Base-by-base conservation (phyloP, 2,888 invertebrate genomes). In the Lasioglossum villosulum region DNA sequence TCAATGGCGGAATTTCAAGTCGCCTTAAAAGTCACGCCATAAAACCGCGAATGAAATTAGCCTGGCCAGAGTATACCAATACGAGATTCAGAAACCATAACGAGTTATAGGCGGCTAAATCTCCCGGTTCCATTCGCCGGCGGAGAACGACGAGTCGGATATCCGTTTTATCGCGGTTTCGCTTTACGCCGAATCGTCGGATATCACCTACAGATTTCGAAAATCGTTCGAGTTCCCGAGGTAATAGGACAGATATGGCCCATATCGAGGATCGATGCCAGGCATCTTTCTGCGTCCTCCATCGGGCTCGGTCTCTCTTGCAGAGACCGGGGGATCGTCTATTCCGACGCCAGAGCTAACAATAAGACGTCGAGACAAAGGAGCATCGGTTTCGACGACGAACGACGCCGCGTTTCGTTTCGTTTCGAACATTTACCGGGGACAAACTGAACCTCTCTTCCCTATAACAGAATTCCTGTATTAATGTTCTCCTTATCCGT, bases 171-270 rank as follows among this genome's bases (percentile, higher is more conserved):
- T 83, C 83, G 75, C 83, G 75, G 84, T 76, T 63, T 75, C 30
- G 73, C 68, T 77, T 78, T 63, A 71, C 76, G 68, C 63, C 16
- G 39, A 63, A 80, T 78, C 73, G 73, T 42, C 75, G 42, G 52
- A 81, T 82, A 82, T 89, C 89, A 80, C 75, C 80, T 75, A 80
- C 70, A 84, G 80, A 84, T 88, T 75, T 84, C 68, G 83, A 79
- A 80, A 88, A 80, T 84, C 78, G 80, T 59, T 56, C 27, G 59
- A 80, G 59, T 80, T 89, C 52, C 42, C 4, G 37, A 75, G 70
- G n/a, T 86, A 86, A 88, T 87, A 75, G 74, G 80, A 75, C 86
- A 87, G 89, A 89, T 89, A 82, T 86, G 78, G 85, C 77, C 83
- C 80, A 78, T 90, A 84, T 78, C 48, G 82, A 56, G 75, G 83